A percentile compares a stretch with the other conserved stretches of the same genome.
These are phyloP conservation scores for Rhabdomys dilectus DNA, from an alignment of 2,113 vertebrate genomes.

Conservation along the genomic window DNA sequence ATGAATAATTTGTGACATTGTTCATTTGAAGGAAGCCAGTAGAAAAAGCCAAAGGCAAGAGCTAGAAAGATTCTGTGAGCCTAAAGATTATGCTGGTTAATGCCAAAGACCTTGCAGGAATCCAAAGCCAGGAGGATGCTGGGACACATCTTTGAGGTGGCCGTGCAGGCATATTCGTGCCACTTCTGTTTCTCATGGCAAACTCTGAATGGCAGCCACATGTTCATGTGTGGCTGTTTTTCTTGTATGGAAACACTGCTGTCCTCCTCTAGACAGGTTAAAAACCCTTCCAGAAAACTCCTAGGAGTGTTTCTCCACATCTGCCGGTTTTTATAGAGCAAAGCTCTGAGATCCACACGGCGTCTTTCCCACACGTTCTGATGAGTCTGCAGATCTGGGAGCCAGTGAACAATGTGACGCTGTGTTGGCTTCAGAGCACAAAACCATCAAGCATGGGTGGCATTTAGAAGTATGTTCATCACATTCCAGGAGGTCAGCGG, in stretches of 20 bases:
- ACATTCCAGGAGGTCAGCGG: constrained; percentile 45
- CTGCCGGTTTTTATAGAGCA: rapidly evolving
- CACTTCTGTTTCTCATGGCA: neutral
- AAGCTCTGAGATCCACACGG: rapidly evolving
- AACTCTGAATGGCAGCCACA: neutral
- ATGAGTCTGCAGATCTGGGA: neutral
- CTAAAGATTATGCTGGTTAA: constrained; percentile 34
- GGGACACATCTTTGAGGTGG: neutral
- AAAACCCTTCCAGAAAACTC: neutral
- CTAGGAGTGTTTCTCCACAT: rapidly evolving
- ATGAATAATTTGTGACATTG: constrained; percentile 22
- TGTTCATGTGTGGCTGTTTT: rapidly evolving
- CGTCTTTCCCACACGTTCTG: neutral
- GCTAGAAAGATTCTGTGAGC: constrained; percentile 23
- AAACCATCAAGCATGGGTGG: neutral
- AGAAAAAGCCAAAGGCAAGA: neutral
- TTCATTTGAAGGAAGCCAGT: neutral
- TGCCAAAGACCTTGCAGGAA: constrained; percentile 60
- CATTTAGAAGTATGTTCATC: constrained; percentile 58
- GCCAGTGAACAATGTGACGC: rapidly evolving
- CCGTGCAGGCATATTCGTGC: neutral
- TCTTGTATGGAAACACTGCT: neutral
- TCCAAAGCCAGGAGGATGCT: constrained; percentile 42
- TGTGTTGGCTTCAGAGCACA: rapidly evolving
- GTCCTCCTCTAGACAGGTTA: too few species aligned